phyloP scores from a whole-genome alignment of 2,888 invertebrate species.

The Baccha elongata region DNA sequence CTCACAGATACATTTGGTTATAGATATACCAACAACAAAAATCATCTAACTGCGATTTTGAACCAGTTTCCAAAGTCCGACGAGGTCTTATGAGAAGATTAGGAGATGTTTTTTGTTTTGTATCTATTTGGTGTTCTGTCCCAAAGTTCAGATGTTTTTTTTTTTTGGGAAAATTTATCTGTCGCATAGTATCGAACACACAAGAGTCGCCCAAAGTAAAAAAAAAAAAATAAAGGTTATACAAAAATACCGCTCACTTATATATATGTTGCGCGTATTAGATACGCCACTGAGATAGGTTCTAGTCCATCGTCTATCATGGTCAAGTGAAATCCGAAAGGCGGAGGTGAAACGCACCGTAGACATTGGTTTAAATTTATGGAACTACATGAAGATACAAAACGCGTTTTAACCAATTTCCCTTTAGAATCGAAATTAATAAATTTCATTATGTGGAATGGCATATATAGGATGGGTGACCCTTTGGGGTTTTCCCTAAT shows the following conservation, averaged over 20 bases:
- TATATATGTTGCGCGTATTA: constrained; percentile 66
- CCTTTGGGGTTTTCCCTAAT: constrained; percentile 72
- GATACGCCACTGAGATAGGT: constrained; percentile 69
- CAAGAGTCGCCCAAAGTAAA: constrained; percentile 10
- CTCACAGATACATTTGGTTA: constrained; percentile 59
- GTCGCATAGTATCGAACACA: constrained; percentile 70
- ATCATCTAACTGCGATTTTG: constrained; percentile 59
- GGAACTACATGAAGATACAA: constrained; percentile 73
- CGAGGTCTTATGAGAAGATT: constrained; percentile 63
- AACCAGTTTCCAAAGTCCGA: constrained; percentile 62
- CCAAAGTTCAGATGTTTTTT: constrained; percentile 44
- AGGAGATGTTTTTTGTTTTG: constrained; percentile 35
- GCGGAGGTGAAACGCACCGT: constrained; percentile 55
- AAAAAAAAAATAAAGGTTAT: constrained; percentile 19
- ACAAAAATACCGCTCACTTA: constrained; percentile 70
- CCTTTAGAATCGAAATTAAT: constrained; percentile 69
- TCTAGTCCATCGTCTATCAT: constrained; percentile 70
- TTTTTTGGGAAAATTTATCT: constrained; percentile 68
- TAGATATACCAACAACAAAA: constrained; percentile 15
- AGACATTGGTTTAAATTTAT: constrained; percentile 70
- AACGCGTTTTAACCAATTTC: constrained; percentile 73
- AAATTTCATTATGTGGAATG: constrained; percentile 67
- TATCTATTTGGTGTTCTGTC: constrained; percentile 24
- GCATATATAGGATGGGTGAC: constrained; percentile 44
- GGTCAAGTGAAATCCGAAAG: constrained; percentile 64